Conservation (phyloP, 2,888 invertebrate species). For the Ectropis crepuscularia region DNA sequence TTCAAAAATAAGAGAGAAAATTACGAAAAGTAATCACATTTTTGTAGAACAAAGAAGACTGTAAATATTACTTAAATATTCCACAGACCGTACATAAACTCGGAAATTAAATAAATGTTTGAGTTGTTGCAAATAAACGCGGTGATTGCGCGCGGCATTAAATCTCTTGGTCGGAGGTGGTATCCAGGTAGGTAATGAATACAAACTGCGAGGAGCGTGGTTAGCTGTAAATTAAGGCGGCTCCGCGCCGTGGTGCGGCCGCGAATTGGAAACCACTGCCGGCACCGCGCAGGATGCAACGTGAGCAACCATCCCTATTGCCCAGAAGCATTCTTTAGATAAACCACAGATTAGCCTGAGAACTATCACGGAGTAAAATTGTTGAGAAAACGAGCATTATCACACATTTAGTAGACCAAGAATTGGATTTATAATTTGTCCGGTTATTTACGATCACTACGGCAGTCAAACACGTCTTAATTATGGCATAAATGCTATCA, state of each 20-base stretch:
- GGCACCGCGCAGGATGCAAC: slow-evolving; percentile 50
- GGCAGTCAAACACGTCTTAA: slow-evolving; percentile 20
- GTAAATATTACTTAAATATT: slow-evolving; percentile 37
- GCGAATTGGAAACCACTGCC: slow-evolving; percentile 65
- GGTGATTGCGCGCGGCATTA: slow-evolving; percentile 69
- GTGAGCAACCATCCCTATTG: slow-evolving; percentile 47
- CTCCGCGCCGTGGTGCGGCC: slow-evolving; percentile 52
- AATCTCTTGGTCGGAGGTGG: slow-evolving; percentile 63
- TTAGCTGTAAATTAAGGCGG: slow-evolving; percentile 76
- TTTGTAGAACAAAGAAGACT: slow-evolving; percentile 32
- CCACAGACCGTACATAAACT: slow-evolving; percentile 43
- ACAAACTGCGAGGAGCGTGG: slow-evolving; percentile 79
- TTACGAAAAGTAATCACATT: slow-evolving; percentile 29
- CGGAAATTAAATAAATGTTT: slow-evolving; percentile 62
- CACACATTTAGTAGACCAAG: slow-evolving; percentile 14
- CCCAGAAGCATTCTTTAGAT: slow-evolving; percentile 55
- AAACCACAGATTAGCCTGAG: slow-evolving; percentile 57
- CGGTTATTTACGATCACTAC: slow-evolving; percentile 17
- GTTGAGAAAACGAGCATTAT: slow-evolving; percentile 24
- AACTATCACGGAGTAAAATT: slow-evolving; percentile 36
- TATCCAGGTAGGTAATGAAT: slow-evolving; percentile 79
- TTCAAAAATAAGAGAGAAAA: slow-evolving; percentile 21
- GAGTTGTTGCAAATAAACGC: slow-evolving; percentile 68
- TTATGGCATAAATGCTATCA: slow-evolving; percentile 23
- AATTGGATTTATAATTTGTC: slow-evolving; percentile 16